phyloP scores from a whole-genome alignment of 2,797 vertebrate species.

The Antrozous pallidus region DNA sequence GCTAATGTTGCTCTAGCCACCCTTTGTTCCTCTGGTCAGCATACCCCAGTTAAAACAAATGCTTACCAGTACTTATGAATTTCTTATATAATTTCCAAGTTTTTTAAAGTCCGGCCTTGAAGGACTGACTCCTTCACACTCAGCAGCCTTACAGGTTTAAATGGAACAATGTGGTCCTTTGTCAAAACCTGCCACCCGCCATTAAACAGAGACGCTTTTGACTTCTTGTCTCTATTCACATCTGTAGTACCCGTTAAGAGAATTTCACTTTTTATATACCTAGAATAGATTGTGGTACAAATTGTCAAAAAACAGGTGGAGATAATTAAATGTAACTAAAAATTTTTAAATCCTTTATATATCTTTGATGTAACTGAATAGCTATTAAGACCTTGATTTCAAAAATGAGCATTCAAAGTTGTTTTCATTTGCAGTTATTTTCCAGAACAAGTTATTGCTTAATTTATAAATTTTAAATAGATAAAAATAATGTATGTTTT shows the following conservation, averaged over 20 bases:
- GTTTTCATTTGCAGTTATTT: slow-evolving; percentile 19
- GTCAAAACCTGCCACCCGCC: neutral
- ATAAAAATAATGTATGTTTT: neutral
- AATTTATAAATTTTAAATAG: neutral
- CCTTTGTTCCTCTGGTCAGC: neutral
- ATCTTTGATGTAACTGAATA: neutral
- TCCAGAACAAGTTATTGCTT: neutral
- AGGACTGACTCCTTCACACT: neutral
- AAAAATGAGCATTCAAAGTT: neutral
- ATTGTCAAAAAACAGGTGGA: neutral
- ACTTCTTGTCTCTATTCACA: neutral
- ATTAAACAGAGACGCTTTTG: neutral
- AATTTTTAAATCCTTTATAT: neutral
- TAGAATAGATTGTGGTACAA: neutral
- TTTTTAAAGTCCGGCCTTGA: neutral
- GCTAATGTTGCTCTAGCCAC: neutral
- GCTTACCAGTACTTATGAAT: neutral
- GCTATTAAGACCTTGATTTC: neutral
- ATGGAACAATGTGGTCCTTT: too few relatives aligned
- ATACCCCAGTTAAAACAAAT: neutral
- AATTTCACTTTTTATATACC: neutral
- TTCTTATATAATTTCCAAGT: neutral
- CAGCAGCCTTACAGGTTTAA: neutral
- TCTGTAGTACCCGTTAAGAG: neutral
- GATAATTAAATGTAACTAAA: slow-evolving; percentile 13